A percentile compares a stretch with the other conserved stretches of the same genome.
Conservation (phyloP, 2,888 invertebrate genomes). For the Poecilobothrus nobilitatus region DNA sequence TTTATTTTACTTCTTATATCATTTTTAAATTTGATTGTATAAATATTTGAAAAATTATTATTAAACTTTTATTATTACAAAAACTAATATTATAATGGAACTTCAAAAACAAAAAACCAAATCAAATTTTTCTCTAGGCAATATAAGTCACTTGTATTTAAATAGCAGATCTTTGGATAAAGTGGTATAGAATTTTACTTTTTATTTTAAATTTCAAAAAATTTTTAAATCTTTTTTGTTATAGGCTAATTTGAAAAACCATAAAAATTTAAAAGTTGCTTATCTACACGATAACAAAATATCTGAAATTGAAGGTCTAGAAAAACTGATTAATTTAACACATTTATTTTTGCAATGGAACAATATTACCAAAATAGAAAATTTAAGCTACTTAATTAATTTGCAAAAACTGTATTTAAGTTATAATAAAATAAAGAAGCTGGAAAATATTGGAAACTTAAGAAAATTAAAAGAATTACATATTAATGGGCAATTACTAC, state of each 20-base stretch:
- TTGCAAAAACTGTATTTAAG: constrained; percentile 71
- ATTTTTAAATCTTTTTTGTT: constrained; percentile 14
- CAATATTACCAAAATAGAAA: constrained; percentile 60
- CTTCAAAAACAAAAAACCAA: not conserved
- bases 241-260: constrained; percentile 39
- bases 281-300: constrained; percentile 79
- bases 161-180: constrained; percentile 50
- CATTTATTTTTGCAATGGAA: constrained; percentile 71
- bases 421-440: constrained; percentile 57
- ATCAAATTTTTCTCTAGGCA: not conserved
- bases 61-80: no score
- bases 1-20: no score
- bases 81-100: not conserved
- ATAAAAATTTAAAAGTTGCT: constrained; percentile 51
- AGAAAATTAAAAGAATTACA: constrained; percentile 56
- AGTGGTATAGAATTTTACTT: constrained; percentile 44
- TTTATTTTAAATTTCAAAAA: not conserved
- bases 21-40: no score
- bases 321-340: constrained; percentile 54
- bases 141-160: constrained; percentile 46
- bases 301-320: constrained; percentile 61
- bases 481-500: constrained; percentile 56
- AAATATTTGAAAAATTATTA: no score
- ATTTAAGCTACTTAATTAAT: constrained; percentile 52
- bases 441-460: constrained; percentile 59